Percentiles rank a stretch among this genome's conserved stretches.
These are phyloP conservation scores for Chrysopilus asiliformis DNA, from an alignment of 2,888 invertebrate genomes.

Conservation along the genomic window DNA sequence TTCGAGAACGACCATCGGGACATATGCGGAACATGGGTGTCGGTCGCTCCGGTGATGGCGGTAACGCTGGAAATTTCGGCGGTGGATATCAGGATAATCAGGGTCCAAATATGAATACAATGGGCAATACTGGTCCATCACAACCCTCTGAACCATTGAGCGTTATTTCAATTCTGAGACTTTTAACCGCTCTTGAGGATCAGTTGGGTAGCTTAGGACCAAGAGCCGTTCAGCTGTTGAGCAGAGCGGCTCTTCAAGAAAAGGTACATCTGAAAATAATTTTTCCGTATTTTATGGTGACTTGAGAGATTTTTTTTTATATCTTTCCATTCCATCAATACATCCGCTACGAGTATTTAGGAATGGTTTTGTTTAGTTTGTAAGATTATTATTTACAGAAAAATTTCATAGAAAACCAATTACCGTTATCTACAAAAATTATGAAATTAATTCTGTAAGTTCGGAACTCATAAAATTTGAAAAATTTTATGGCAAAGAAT, in stretches of 20 bases:
- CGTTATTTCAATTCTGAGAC: constrained; percentile 12
- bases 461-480: too few relatives aligned
- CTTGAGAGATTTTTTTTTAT: neutral
- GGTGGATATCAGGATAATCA: too few relatives aligned
- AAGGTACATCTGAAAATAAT: constrained; percentile 16
- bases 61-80: too few relatives aligned
- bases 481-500: too few relatives aligned
- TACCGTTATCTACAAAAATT: too few relatives aligned
- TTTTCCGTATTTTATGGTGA: neutral
- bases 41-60: too few relatives aligned
- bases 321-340: neutral
- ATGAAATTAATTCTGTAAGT: too few relatives aligned
- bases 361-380: neutral
- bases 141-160: constrained; percentile 7
- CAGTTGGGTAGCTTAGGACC: constrained; percentile 15
- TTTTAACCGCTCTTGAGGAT: constrained; percentile 13
- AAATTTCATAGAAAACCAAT: too few relatives aligned
- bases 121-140: too few relatives aligned
- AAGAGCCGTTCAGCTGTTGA: constrained; percentile 13
- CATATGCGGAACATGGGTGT: neutral
- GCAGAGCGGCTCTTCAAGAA: constrained; percentile 11
- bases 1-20: neutral
- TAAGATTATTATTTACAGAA: neutral
- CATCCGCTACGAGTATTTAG: neutral
- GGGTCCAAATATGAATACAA: too few relatives aligned